Percentiles rank a stretch among this genome's conserved stretches.
Conservation (phyloP, 2,797 vertebrate genomes). For the Yasuhikotakia modesta region DNA sequence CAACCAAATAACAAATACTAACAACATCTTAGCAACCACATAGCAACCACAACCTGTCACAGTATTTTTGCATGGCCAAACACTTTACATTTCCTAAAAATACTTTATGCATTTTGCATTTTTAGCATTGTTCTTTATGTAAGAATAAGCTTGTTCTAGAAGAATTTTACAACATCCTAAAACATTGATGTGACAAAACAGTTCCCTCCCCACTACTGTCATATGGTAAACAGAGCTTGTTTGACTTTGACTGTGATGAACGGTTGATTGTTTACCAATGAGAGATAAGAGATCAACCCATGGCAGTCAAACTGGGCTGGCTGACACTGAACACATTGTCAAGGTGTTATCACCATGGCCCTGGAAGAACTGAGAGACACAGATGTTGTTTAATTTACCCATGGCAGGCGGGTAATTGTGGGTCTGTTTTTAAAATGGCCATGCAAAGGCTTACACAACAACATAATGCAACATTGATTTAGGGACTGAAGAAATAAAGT, state of each 20-base stretch:
- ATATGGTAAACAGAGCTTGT: neutral
- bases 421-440: conserved; percentile 27
- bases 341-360: conserved; percentile 47
- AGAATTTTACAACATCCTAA: no score
- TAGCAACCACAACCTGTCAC: no score
- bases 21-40: no score
- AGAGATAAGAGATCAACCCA: conserved; percentile 13
- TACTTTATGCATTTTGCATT: no score
- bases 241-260: conserved; percentile 28
- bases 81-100: no score
- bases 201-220: neutral
- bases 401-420: conserved; percentile 26
- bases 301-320: conserved; percentile 23
- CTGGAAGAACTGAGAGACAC: conserved; percentile 43
- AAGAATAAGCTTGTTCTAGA: no score
- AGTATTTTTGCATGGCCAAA: no score
- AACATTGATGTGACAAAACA: no score
- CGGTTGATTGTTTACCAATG: conserved; percentile 28
- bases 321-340: conserved; percentile 37
- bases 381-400: conserved; percentile 59
- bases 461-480: conserved; percentile 21
- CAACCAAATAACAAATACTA: no score
- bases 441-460: conserved; percentile 1
- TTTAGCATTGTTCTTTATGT: no score
- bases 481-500: conserved; percentile 11